Percentiles rank a stretch among this genome's conserved stretches.
Conservation (phyloP, 2,797 vertebrate species). For the Muscicapa comitata region DNA sequence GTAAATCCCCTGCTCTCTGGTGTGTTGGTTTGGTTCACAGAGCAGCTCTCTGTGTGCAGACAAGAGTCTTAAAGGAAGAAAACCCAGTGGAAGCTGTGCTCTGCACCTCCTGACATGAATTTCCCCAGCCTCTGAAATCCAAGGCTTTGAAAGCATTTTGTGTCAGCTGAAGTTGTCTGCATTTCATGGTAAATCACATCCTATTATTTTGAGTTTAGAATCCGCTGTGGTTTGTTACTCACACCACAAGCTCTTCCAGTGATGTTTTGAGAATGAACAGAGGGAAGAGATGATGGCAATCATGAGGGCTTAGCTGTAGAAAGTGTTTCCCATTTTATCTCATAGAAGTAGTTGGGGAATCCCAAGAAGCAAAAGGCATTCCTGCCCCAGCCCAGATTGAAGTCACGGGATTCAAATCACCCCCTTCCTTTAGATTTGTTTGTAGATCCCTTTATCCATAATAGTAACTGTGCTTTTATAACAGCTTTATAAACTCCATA, state of each 20-base stretch:
- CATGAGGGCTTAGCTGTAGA: background rate
- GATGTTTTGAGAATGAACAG: background rate
- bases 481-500: background rate
- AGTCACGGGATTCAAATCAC: background rate
- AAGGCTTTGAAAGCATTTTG: background rate
- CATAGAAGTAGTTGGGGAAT: background rate
- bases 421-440: background rate
- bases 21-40: background rate
- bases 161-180: background rate
- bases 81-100: background rate
- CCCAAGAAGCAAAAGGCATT: background rate
- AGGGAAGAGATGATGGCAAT: background rate
- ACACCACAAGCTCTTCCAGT: background rate
- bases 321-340: background rate
- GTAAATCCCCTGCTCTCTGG: fast-evolving
- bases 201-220: background rate
- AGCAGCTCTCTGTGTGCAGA: background rate
- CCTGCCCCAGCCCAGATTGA: background rate
- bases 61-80: background rate
- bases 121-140: background rate
- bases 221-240: background rate
- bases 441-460: background rate
- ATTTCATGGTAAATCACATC: background rate
- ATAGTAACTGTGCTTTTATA: background rate
- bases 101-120: background rate